phyloP scores from a whole-genome alignment of 1,140 invertebrate species.

The Teleopsis dalmanni region DNA sequence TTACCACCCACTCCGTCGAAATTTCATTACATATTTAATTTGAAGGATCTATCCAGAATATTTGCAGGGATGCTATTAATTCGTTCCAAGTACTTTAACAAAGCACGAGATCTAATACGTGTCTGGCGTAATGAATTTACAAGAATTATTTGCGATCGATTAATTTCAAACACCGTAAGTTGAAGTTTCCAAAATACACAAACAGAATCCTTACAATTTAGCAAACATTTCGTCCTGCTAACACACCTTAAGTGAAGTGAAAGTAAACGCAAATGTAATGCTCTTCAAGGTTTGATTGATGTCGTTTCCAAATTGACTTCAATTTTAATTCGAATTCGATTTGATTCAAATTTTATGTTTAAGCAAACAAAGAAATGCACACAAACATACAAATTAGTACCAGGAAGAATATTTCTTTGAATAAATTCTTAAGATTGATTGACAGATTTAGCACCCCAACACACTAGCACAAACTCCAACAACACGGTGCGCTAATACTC shows the following conservation, averaged over 20 bases:
- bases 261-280: neutral
- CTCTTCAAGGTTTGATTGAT: constrained; percentile 11
- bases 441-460: too few species aligned
- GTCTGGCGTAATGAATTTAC: constrained; percentile 86
- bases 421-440: too few species aligned
- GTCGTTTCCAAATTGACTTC: constrained; percentile 10
- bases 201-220: neutral
- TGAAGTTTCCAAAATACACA: neutral
- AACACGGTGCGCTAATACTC: too few species aligned
- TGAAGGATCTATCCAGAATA: constrained; percentile 80
- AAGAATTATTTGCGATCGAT: constrained; percentile 76
- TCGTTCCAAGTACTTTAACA: constrained; percentile 57
- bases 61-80: constrained; percentile 71
- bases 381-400: neutral
- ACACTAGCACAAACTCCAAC: too few species aligned
- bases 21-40: constrained; percentile 91
- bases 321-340: constrained; percentile 11
- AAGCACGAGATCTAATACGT: constrained; percentile 62
- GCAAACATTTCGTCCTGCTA: neutral
- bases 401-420: neutral
- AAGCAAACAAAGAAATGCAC: constrained; percentile 8
- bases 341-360: constrained; percentile 8
- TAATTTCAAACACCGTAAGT: constrained; percentile 63
- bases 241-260: neutral
- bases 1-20: constrained; percentile 85